Evolutionary conservation across 2,888 invertebrate genomes (phyloP).

Genomic region (Serripes groenlandicus): DNA sequence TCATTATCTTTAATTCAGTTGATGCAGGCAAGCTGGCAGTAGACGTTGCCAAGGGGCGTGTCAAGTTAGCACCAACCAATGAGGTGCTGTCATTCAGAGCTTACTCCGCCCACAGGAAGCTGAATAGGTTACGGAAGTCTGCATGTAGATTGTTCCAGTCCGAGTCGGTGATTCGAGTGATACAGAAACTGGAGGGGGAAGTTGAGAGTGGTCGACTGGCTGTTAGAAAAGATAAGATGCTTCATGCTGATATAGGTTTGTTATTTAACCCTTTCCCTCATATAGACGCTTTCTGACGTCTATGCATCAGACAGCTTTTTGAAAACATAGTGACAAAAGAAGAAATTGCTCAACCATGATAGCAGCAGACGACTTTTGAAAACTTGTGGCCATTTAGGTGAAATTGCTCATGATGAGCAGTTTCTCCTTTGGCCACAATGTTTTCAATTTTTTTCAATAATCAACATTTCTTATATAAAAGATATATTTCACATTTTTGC

Average conservation of each 20-base stretch:
- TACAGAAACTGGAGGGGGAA: conserved; percentile 90
- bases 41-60: conserved; percentile 61
- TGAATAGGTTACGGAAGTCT: conserved; percentile 85
- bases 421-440: too few relatives aligned
- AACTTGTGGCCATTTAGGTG: too few relatives aligned
- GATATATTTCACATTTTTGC: too few relatives aligned
- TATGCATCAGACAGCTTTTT: too few relatives aligned
- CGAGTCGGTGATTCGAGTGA: conserved; percentile 89
- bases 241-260: conserved; percentile 93
- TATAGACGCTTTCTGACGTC: too few relatives aligned
- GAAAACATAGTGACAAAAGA: too few relatives aligned
- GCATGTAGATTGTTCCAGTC: conserved; percentile 90
- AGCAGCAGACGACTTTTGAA: too few relatives aligned
- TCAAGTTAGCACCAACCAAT: conserved; percentile 84
- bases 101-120: conserved; percentile 84
- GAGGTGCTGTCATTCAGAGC: conserved; percentile 86
- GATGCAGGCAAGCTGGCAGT: conserved; percentile 81
- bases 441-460: too few relatives aligned
- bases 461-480: too few relatives aligned
- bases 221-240: conserved; percentile 92
- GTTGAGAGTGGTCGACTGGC: conserved; percentile 92
- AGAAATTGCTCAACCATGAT: too few relatives aligned
- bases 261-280: too few relatives aligned
- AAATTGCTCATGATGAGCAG: too few relatives aligned
- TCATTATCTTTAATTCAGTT: conserved; percentile 72